Percentiles rank a stretch among this genome's conserved stretches.
Evolutionary conservation across 2,888 invertebrate genomes (phyloP).

Genomic region (Drosophila limbata): DNA sequence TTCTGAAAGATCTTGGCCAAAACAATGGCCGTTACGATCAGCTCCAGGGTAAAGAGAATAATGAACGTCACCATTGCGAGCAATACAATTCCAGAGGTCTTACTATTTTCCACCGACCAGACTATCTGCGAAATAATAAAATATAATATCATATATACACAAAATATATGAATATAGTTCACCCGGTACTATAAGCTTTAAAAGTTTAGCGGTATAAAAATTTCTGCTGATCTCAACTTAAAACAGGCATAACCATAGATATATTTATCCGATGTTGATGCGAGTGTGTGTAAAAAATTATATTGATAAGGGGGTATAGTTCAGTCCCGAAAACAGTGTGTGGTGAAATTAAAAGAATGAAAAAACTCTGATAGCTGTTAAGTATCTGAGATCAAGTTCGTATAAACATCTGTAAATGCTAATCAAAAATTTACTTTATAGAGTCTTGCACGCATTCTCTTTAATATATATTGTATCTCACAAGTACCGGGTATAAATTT

Average conservation of each 20-base stretch:
- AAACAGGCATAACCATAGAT: no score
- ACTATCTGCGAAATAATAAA: slow-evolving; percentile 27
- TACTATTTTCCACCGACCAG: slow-evolving; percentile 41
- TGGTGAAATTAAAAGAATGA: no score
- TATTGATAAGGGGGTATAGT: no score
- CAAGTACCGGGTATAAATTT: neutral
- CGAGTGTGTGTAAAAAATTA: no score
- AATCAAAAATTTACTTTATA: no score
- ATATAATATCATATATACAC: neutral
- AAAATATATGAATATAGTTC: neutral
- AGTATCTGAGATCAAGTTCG: neutral
- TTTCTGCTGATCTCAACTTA: no score
- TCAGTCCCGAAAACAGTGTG: no score
- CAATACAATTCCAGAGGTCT: slow-evolving; percentile 13
- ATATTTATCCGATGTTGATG: no score
- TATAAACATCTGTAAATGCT: no score
- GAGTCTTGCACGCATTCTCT: no score
- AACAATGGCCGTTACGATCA: slow-evolving; percentile 67
- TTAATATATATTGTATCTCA: neutral
- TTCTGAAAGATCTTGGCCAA: slow-evolving; percentile 57
- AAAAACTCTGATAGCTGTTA: no score
- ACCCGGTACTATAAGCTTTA: neutral
- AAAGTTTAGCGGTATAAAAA: neutral
- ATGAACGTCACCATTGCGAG: slow-evolving; percentile 48
- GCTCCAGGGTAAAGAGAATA: slow-evolving; percentile 53